These are phyloP conservation scores for Palythoa grandis DNA, from an alignment of 92 coral and sea anemone species.

Conservation along the genomic window DNA sequence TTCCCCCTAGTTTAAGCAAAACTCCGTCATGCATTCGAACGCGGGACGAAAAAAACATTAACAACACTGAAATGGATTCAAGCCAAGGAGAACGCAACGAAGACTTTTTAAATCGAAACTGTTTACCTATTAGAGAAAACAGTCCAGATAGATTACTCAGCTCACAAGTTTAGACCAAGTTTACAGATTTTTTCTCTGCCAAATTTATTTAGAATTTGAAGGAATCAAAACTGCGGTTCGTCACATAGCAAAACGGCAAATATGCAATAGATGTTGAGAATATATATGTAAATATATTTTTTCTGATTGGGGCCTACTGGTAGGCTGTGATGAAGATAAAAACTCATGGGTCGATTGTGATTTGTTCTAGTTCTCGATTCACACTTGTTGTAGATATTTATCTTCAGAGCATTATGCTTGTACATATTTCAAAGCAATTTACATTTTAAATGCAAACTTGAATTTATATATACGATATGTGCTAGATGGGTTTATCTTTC, in stretches of 20 bases:
- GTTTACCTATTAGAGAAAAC: neutral
- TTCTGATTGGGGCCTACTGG: neutral
- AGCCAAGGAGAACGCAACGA: neutral
- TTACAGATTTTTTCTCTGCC: neutral
- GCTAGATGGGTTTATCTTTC: neutral
- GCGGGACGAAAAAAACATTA: neutral
- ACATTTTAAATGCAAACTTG: neutral
- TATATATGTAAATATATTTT: neutral
- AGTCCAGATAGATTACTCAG: neutral
- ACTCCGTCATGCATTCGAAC: neutral
- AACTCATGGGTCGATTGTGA: no score
- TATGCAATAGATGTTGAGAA: neutral
- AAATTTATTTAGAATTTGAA: slow-evolving; percentile 14
- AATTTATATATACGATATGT: neutral
- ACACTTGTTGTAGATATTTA: no score
- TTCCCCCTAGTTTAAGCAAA: slow-evolving; percentile 4
- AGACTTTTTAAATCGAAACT: neutral
- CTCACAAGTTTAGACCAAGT: slow-evolving; percentile 8
- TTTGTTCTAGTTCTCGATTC: no score
- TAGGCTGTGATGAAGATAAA: neutral
- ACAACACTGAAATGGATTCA: neutral
- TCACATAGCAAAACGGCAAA: neutral
- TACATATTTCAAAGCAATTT: neutral
- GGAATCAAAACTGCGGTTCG: slow-evolving; percentile 10
- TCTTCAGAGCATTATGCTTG: no score